Conservation (phyloP, 2,797 vertebrate genomes). For the Gymnodraco acuticeps region DNA sequence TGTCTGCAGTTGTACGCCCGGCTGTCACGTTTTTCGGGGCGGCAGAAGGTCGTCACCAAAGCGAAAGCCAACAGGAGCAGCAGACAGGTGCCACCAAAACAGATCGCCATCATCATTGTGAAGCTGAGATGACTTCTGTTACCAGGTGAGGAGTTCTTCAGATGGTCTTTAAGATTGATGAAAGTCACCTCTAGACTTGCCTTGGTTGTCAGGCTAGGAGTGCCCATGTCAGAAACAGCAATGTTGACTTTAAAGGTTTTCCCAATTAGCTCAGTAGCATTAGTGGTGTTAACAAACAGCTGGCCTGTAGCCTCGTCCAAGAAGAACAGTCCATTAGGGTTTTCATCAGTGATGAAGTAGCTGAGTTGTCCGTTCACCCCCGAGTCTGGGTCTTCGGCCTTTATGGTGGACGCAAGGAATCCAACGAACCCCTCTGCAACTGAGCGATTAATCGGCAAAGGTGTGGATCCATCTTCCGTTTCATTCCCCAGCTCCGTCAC, state of each 20-base stretch:
- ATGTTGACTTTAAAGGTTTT: conserved; percentile 85
- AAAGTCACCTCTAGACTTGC: conserved; percentile 86
- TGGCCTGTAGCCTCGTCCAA: conserved; percentile 87
- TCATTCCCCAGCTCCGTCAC: conserved; percentile 77
- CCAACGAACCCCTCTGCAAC: conserved; percentile 58
- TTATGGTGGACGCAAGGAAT: conserved; percentile 78
- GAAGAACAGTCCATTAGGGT: conserved; percentile 80
- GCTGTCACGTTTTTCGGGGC: conserved; percentile 89
- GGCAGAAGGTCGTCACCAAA: conserved; percentile 89
- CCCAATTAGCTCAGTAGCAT: conserved; percentile 89
- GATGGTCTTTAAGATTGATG: conserved; percentile 86
- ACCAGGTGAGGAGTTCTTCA: conserved; percentile 85
- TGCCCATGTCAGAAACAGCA: conserved; percentile 88
- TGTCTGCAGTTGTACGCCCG: conserved; percentile 95
- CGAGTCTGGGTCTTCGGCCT: conserved; percentile 89
- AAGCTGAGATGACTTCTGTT: conserved; percentile 81
- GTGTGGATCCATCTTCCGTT: conserved; percentile 40
- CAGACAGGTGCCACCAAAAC: conserved; percentile 85
- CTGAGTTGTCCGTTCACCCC: conserved; percentile 87
- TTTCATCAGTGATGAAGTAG: conserved; percentile 83
- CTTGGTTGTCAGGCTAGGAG: conserved; percentile 78
- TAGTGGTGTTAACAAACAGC: conserved; percentile 90
- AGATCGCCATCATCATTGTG: conserved; percentile 86
- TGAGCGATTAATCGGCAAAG: conserved; percentile 43
- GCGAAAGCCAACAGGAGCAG: conserved; percentile 85